A percentile compares a stretch with the other conserved stretches of the same genome.
These are phyloP conservation scores for Sitobion miscanthi DNA, from an alignment of 1,140 invertebrate species.

Conservation along the genomic window DNA sequence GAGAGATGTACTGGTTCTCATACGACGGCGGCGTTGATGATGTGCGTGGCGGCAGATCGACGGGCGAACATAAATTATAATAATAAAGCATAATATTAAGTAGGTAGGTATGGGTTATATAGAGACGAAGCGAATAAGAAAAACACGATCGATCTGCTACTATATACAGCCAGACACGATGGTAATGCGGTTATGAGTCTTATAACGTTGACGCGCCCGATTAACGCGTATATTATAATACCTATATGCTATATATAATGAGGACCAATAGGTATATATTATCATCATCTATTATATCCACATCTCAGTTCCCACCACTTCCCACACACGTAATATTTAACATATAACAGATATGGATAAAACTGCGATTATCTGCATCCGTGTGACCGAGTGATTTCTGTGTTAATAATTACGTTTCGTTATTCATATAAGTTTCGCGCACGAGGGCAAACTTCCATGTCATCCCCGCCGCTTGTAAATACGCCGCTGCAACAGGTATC, in stretches of 20 bases:
- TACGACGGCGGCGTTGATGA: not conserved
- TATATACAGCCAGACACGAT: not conserved
- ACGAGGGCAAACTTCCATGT: not conserved
- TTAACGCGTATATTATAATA: not conserved
- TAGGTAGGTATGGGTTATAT: not conserved
- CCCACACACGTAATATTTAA: too few relatives aligned
- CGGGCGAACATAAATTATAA: not conserved
- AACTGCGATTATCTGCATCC: not conserved
- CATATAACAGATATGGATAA: too few relatives aligned
- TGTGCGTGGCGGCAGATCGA: not conserved
- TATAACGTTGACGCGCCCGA: not conserved
- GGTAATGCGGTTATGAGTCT: not conserved
- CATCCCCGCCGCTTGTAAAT: too few relatives aligned
- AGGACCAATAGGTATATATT: not conserved
- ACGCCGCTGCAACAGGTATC: not conserved
- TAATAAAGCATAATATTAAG: not conserved
- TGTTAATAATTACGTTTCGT: not conserved
- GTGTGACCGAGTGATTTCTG: not conserved
- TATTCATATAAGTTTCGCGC: not conserved
- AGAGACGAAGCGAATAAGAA: not conserved
- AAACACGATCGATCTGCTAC: not conserved
- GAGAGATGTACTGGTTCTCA: not conserved
- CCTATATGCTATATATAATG: not conserved
- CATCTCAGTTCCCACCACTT: not conserved
- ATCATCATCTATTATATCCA: not conserved